phyloP scores from a whole-genome alignment of 2,797 vertebrate species.

The Trematomus bernacchii region DNA sequence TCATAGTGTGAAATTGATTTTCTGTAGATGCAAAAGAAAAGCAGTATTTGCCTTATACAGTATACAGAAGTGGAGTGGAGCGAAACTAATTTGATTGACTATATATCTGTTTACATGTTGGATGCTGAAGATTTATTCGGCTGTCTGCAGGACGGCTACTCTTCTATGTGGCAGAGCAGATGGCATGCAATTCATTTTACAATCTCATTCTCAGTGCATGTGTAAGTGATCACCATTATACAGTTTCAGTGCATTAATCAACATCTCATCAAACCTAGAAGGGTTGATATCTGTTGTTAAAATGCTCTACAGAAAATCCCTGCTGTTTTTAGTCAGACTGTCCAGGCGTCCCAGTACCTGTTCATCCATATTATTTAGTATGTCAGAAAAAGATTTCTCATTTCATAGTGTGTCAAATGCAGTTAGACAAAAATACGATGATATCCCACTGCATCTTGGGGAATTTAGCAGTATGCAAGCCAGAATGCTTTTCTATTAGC shows the following conservation, averaged over 20 bases:
- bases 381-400: too few species aligned
- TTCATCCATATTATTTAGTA: too few species aligned
- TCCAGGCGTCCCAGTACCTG: too few species aligned
- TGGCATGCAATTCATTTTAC: constrained; percentile 27
- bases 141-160: constrained; percentile 25
- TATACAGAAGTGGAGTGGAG: neutral
- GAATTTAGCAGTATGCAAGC: too few species aligned
- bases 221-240: constrained; percentile 14
- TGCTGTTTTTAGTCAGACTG: constrained; percentile 12
- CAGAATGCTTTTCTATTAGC: too few species aligned
- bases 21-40: constrained; percentile 44
- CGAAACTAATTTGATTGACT: constrained; percentile 14
- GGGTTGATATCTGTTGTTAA: neutral
- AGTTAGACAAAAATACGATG: too few species aligned
- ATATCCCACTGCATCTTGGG: too few species aligned
- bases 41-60: neutral
- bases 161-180: constrained; percentile 34
- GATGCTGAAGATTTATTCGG: constrained; percentile 34
- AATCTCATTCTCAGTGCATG: constrained; percentile 34
- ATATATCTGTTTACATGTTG: constrained; percentile 1
- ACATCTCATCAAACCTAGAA: constrained; percentile 36
- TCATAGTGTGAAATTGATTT: constrained; percentile 57
- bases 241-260: constrained; percentile 45
- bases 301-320: neutral
- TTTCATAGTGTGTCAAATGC: too few species aligned